phyloP scores from a whole-genome alignment of 2,888 invertebrate species.

The Eristalis arbustorum region DNA sequence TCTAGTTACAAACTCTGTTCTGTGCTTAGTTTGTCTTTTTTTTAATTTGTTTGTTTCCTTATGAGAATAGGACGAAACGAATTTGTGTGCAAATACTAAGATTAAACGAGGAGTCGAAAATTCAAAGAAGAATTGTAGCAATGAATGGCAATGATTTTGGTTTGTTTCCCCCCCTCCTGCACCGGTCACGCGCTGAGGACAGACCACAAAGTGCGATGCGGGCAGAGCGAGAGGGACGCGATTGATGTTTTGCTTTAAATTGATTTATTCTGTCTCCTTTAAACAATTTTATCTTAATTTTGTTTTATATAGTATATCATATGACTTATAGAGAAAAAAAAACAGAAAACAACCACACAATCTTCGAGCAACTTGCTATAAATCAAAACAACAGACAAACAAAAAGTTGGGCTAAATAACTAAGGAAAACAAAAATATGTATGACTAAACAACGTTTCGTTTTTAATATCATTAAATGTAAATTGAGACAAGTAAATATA shows the following conservation, averaged over 20 bases:
- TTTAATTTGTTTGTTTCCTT: slow-evolving; percentile 18
- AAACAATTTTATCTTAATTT: slow-evolving; percentile 14
- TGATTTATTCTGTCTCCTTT: slow-evolving; percentile 19
- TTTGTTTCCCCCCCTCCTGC: not conserved
- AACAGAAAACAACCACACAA: not conserved
- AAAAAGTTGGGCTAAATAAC: slow-evolving; percentile 68
- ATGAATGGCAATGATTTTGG: not conserved
- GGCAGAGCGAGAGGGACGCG: slow-evolving; percentile 19
- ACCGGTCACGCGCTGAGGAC: not conserved
- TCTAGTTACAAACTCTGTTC: slow-evolving; percentile 22
- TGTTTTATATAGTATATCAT: slow-evolving; percentile 44
- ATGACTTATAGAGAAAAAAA: not conserved
- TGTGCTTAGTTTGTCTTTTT: not conserved
- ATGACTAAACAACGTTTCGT: slow-evolving; percentile 43
- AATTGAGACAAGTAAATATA: slow-evolving; percentile 69
- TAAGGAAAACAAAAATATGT: slow-evolving; percentile 71
- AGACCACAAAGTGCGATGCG: not conserved
- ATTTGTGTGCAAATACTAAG: slow-evolving; percentile 70
- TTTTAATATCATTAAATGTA: slow-evolving; percentile 68
- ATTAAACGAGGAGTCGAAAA: slow-evolving; percentile 35
- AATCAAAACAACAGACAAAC: slow-evolving; percentile 50
- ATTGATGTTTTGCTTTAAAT: slow-evolving; percentile 31
- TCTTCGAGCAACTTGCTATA: slow-evolving; percentile 56
- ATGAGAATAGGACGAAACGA: slow-evolving; percentile 58
- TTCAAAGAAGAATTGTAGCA: not conserved